Base-by-base conservation (phyloP, 1,140 invertebrate species). In the Aphis gossypii region DNA sequence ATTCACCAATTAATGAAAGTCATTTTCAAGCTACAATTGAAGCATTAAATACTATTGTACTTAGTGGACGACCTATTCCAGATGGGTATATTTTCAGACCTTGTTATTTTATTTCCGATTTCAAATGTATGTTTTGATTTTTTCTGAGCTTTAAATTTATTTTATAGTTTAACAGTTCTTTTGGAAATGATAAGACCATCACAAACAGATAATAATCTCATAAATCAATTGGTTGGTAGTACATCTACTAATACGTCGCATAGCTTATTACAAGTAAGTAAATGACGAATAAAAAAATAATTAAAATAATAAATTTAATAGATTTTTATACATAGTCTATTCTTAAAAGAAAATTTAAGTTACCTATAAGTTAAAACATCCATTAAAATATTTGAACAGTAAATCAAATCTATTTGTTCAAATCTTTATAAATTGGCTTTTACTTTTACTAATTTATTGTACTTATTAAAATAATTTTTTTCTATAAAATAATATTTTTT, bases 11-110 rank as follows among this genome's bases (percentile, higher is more conserved):
- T 18, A 97, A 96, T 21, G 98, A 99, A 95, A 97, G 96, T 91
- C 98, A 99, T 95, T 96, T 99, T 54, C 97, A 96, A 94, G 97
- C 98, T 94, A 98, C 97, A 0, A 97, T 99, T 60, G 98, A 99
- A 94, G 97, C 97, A 89, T 95, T 99, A 18, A 96, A 96, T 4
- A 96, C 97, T 83, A 97, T 98, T 94, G 96, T 97, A 48, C 95
- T 96, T 0, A 97, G 98, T 94, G 96, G 97, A 11, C 95, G 97
- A 94, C 96, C 97, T 94, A 96, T 97, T 48, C 98, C 98, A 1
- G 98, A 99, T 94, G 98, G 98, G 96, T 97, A 94, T 35, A 76
- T 30, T 46, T 68, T 90, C 8, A 35, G 51, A 88, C 90, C 90
- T 38, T 84, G 41, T 93, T 82, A 90, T 94, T 41, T 56, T 30